Evolutionary conservation across 2,888 invertebrate genomes (phyloP), one percentile per base, ranked within the genome.

Genomic region (Trissonchulus latispiculum): DNA sequence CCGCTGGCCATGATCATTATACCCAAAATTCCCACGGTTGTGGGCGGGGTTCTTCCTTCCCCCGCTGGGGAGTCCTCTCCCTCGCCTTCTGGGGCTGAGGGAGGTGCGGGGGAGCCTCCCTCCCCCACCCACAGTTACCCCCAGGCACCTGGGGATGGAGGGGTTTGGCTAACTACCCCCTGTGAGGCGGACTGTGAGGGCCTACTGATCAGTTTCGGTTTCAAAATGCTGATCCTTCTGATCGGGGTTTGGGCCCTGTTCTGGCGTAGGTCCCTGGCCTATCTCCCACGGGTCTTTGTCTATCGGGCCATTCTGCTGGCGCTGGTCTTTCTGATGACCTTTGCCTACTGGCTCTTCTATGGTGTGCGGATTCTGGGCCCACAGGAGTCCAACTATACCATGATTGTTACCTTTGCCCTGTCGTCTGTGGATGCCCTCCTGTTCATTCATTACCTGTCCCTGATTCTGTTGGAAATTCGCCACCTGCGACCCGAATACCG

Each of bases 261-360:
- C 83, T 86, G 93, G 77, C 88, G 93, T 70, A 89, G 90, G 36
- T 89, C 92, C 33, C 89, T 90, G 77, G 91, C 93, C 32, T 91
- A 92, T 28, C 88, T 95, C 86, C 96, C 96, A 1, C 87, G 96
- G 76, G 91, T 96, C 83, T 93, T 91, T 84, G 87, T 95, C 69
- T 93, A 93, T 82, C 88, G 95, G 79, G 91, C 94, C 0, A 89
- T 92, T 78, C 90, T 94, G n/a, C 86, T 95, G 75, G 88, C 92
- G 2, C 88, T 96, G 72, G 89, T 95, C 59, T 89, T 94, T 61
- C 89, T 99, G 23, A 91, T 95, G 83, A 91, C 92, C 76, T 94
- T 96, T 85, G 91, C 95, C 1, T 97, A 94, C 85, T 99, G 99
- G 97, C 87, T 99, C 29, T 99, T 99, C 85, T 99, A 96, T 84